A percentile compares a stretch with the other conserved stretches of the same genome.
Evolutionary conservation across 2,888 invertebrate genomes (phyloP).

Genomic region (Ennomos erosarius): DNA sequence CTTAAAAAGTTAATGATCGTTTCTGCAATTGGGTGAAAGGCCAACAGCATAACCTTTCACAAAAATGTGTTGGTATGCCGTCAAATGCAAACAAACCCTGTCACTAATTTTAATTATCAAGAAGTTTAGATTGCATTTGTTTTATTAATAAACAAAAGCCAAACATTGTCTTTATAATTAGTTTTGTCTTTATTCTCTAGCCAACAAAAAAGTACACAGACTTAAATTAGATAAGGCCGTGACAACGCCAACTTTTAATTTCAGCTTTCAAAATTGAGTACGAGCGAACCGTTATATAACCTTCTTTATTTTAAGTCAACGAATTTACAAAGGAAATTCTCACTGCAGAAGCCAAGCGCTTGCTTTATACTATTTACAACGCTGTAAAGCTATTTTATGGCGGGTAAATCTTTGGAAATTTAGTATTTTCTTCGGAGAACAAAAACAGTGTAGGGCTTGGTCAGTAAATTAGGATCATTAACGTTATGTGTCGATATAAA

Average conservation of each 20-base stretch:
- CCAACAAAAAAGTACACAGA: not conserved
- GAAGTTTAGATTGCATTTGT: too few species aligned
- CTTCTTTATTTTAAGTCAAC: conserved; percentile 39
- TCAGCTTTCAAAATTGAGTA: conserved; percentile 10
- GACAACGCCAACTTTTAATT: conserved; percentile 15
- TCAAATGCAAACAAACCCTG: too few species aligned
- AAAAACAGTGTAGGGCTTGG: conserved; percentile 1
- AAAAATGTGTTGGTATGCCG: too few species aligned
- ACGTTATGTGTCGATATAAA: too few species aligned
- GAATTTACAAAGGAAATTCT: conserved; percentile 51
- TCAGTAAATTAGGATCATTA: not conserved
- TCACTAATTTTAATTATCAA: too few species aligned
- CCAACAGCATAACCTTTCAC: too few species aligned
- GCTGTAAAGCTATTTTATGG: conserved; percentile 24
- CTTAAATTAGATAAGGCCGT: conserved; percentile 15
- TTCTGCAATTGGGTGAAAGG: too few species aligned
- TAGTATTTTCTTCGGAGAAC: not conserved
- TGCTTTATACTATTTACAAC: conserved; percentile 40
- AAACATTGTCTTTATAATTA: conserved; percentile 1
- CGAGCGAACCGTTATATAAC: conserved; percentile 19
- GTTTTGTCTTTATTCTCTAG: not conserved
- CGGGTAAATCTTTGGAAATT: conserved; percentile 11
- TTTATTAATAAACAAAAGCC: not conserved
- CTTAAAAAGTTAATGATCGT: too few species aligned
- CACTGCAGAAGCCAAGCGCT: conserved; percentile 37